These are phyloP conservation scores for Platichthys flesus DNA, from an alignment of 2,113 vertebrate species.

Conservation along the genomic window DNA sequence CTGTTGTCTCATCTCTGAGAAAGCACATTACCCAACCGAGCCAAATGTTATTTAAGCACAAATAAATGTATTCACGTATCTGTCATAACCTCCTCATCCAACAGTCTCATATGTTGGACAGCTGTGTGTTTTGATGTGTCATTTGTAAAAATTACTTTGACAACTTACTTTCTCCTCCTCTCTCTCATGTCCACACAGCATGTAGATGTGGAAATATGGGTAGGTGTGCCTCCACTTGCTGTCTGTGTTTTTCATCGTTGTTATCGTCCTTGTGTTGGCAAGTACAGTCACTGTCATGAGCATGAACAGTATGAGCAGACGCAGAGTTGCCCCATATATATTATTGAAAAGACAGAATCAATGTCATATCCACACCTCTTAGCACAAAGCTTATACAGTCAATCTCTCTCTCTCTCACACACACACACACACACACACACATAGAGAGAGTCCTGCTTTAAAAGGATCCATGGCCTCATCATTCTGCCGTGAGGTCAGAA, in stretches of 20 bases:
- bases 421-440: background rate
- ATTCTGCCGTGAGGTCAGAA: background rate
- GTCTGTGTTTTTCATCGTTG: conserved; percentile 26
- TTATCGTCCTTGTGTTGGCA: conserved; percentile 10
- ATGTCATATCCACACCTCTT: background rate
- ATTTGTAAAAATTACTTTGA: conserved; percentile 25
- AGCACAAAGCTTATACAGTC: background rate
- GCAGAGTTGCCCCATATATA: background rate
- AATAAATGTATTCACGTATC: background rate
- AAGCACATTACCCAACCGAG: background rate
- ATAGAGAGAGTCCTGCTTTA: background rate
- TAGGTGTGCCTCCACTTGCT: conserved; percentile 45
- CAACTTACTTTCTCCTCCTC: conserved; percentile 46
- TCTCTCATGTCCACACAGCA: conserved; percentile 63
- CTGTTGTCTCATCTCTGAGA: background rate
- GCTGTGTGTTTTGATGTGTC: conserved; percentile 37
- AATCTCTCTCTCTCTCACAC: background rate
- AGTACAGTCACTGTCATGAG: conserved; percentile 18
- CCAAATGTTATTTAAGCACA: too few species aligned
- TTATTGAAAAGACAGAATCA: background rate
- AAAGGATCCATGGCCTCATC: background rate
- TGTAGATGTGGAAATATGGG: conserved; percentile 69
- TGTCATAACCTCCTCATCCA: conserved; percentile 29
- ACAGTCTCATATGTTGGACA: conserved; percentile 26
- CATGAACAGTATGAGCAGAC: background rate